A percentile compares a stretch with the other conserved stretches of the same genome.
Evolutionary conservation across 2,797 vertebrate genomes (phyloP).

Genomic region (Ctenopoma multispine): DNA sequence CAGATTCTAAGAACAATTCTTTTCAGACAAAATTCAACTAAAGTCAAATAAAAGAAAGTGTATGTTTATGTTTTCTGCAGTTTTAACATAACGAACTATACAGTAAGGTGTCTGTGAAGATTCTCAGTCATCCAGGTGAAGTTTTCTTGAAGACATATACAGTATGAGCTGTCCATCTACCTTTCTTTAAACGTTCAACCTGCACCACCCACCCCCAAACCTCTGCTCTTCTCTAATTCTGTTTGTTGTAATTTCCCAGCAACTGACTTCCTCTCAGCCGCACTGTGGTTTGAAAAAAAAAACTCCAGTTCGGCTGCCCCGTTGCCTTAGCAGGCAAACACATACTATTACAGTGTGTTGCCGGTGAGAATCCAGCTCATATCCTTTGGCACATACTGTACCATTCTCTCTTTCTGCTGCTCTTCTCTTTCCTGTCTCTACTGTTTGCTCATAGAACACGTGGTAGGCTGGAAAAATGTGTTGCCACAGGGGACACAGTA

Average conservation of each 20-base stretch:
- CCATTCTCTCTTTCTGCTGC: constrained; percentile 4
- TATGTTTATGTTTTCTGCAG: neutral
- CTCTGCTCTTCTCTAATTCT: constrained; percentile 7
- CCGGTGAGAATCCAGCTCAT: constrained; percentile 37
- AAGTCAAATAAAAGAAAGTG: neutral
- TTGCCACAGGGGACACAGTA: too few relatives aligned
- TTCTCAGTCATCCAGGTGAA: too few relatives aligned
- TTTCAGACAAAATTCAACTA: neutral
- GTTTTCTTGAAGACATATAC: too few relatives aligned
- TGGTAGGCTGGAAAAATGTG: too few relatives aligned
- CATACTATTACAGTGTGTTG: neutral
- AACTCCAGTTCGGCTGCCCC: constrained; percentile 33
- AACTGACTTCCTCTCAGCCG: constrained; percentile 34
- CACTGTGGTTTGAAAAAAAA: constrained; percentile 46
- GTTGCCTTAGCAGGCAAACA: constrained; percentile 22
- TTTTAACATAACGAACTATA: neutral
- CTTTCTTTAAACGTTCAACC: constrained; percentile 1
- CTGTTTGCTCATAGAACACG: neutral
- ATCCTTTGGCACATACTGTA: constrained; percentile 32
- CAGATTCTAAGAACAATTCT: neutral
- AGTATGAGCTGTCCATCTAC: constrained; percentile 1
- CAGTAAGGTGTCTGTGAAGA: too few relatives aligned
- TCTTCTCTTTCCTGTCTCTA: constrained; percentile 33
- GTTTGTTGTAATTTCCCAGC: constrained; percentile 39
- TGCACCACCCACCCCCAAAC: neutral